A percentile compares a stretch with the other conserved stretches of the same genome.
Evolutionary conservation across 1,140 invertebrate species (phyloP).

Genomic region (Battus philenor): DNA sequence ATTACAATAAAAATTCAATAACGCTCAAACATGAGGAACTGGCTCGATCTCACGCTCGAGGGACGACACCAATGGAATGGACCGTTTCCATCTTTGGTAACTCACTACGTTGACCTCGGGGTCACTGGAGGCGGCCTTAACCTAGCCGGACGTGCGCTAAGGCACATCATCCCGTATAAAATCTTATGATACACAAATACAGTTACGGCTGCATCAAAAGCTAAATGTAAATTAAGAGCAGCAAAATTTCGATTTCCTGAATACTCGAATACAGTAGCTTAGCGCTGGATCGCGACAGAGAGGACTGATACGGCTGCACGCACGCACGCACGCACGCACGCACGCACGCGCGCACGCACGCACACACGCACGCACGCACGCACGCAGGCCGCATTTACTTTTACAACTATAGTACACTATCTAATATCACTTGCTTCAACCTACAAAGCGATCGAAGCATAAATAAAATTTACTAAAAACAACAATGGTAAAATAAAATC

Average conservation of each 20-base stretch:
- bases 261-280: no score
- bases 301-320: no score
- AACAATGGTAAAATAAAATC: constrained; percentile 68
- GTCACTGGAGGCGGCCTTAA: neutral
- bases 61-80: constrained; percentile 45
- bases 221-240: no score
- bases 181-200: neutral
- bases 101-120: constrained; percentile 46
- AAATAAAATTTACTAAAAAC: constrained; percentile 71
- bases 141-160: neutral
- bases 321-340: no score
- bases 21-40: constrained; percentile 54
- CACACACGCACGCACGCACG: no score
- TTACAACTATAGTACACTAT: constrained; percentile 47
- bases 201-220: no score
- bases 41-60: constrained; percentile 34
- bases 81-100: constrained; percentile 67
- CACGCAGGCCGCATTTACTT: constrained; percentile 8
- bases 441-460: constrained; percentile 41
- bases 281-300: no score
- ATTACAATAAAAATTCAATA: constrained; percentile 50
- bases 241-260: no score
- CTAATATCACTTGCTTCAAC: constrained; percentile 67
- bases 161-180: neutral
- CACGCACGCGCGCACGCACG: no score